Percentiles rank a stretch among this genome's conserved stretches.
These are phyloP conservation scores for Eufriesea mexicana DNA, from an alignment of 1,140 invertebrate genomes.

Conservation along the genomic window DNA sequence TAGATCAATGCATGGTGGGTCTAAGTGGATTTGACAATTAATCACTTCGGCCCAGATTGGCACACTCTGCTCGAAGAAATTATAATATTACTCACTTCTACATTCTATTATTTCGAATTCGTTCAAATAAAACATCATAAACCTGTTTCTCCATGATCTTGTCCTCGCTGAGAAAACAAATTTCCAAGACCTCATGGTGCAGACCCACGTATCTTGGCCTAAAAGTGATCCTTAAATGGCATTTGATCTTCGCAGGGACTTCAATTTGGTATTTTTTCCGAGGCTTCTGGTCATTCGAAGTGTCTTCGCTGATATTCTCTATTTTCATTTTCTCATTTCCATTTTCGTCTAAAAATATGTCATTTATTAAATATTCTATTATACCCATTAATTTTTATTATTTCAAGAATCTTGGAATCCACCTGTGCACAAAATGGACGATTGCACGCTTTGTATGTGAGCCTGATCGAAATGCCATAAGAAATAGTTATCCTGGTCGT, in stretches of 20 bases:
- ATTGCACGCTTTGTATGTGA: neutral
- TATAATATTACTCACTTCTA: neutral
- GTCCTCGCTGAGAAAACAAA: neutral
- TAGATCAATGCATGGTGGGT: constrained; percentile 32
- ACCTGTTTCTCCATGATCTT: constrained; percentile 5
- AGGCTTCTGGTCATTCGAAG: neutral
- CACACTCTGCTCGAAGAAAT: neutral
- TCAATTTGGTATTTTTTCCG: constrained; percentile 15
- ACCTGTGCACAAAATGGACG: neutral
- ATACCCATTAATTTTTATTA: neutral
- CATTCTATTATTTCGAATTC: neutral
- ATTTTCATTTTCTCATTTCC: neutral
- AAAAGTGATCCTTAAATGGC: constrained; percentile 13
- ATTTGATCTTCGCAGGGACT: constrained; percentile 20
- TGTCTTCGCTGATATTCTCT: neutral
- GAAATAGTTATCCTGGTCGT: neutral
- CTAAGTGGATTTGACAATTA: constrained; percentile 1
- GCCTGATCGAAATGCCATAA: constrained; percentile 17
- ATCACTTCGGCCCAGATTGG: constrained; percentile 25
- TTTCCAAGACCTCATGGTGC: constrained; percentile 25
- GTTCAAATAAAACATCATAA: neutral
- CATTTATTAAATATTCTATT: neutral
- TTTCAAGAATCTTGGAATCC: neutral
- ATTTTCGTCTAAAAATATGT: neutral
- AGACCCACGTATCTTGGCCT: constrained; percentile 12